Conservation (phyloP, 2,113 vertebrate genomes). For the Nematolebias whitei region DNA sequence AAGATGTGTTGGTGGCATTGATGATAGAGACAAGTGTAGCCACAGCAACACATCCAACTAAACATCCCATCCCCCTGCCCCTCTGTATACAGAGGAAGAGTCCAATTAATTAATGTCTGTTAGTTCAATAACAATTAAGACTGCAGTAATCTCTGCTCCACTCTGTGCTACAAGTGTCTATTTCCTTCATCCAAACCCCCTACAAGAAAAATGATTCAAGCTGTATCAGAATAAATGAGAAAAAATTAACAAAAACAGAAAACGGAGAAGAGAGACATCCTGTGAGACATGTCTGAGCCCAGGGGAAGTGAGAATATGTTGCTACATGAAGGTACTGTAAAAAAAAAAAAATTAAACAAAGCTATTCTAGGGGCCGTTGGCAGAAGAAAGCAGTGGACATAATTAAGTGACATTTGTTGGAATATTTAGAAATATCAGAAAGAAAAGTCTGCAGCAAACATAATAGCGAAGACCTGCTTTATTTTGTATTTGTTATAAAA, state of each 20-base stretch:
- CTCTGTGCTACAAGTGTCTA: slow-evolving; percentile 7
- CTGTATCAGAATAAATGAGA: slow-evolving; percentile 8
- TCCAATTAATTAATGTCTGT: slow-evolving; percentile 70
- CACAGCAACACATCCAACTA: slow-evolving; percentile 63
- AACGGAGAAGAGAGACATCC: not conserved
- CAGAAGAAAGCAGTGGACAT: slow-evolving; percentile 23
- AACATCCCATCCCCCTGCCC: slow-evolving; percentile 41
- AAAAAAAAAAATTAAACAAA: not conserved
- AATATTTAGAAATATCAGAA: slow-evolving; percentile 40
- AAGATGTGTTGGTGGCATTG: slow-evolving; percentile 60
- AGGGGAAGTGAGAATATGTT: slow-evolving; percentile 34
- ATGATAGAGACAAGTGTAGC: slow-evolving; percentile 56
- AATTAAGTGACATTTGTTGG: slow-evolving; percentile 14
- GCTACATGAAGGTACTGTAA: not conserved
- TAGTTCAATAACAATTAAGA: slow-evolving; percentile 68
- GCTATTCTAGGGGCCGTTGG: slow-evolving; percentile 7
- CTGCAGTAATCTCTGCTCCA: slow-evolving; percentile 36
- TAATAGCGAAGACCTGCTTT: slow-evolving; percentile 50
- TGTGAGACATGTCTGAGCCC: slow-evolving; percentile 6
- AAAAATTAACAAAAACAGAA: slow-evolving; percentile 23
- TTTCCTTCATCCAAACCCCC: slow-evolving; percentile 1
- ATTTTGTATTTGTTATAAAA: slow-evolving; percentile 42
- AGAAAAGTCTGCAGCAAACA: slow-evolving; percentile 33
- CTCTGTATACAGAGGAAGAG: slow-evolving; percentile 42
- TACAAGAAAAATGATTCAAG: slow-evolving; percentile 21